Evolutionary conservation across 2,888 invertebrate genomes (phyloP).

Genomic region (Graphium colonna): DNA sequence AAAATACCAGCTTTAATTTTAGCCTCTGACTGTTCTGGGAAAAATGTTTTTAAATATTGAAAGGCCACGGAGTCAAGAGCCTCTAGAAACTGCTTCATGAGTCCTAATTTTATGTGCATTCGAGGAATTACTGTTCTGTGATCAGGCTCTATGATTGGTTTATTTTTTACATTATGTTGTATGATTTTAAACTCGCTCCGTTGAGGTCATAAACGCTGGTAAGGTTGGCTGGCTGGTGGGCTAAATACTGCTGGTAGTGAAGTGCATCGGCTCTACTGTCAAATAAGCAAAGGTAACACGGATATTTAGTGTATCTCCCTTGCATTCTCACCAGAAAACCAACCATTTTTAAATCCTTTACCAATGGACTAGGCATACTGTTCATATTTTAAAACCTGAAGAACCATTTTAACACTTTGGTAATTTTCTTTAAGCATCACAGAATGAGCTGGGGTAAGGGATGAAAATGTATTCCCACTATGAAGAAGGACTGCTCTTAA

Average conservation of each 20-base stretch:
- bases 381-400: neutral
- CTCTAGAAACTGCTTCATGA: conserved; percentile 28
- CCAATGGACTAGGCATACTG: neutral
- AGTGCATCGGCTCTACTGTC: conserved; percentile 22
- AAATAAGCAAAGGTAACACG: conserved; percentile 25
- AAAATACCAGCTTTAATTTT: conserved; percentile 29
- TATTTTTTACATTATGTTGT: conserved; percentile 22
- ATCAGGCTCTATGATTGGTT: no score
- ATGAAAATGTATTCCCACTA: neutral
- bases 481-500: neutral
- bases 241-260: conserved; percentile 21
- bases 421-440: neutral
- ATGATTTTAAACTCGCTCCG: conserved; percentile 20
- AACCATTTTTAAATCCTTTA: conserved; percentile 25
- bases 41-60: conserved; percentile 26
- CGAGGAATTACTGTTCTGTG: conserved; percentile 25
- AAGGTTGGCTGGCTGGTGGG: no score
- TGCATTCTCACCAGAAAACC: conserved; percentile 27
- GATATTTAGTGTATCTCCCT: conserved; percentile 26
- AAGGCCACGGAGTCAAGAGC: conserved; percentile 25
- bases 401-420: neutral
- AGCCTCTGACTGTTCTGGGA: conserved; percentile 30
- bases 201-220: no score
- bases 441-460: neutral
- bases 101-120: conserved; percentile 28